These are phyloP conservation scores for Endomychus coccineus DNA, from an alignment of 2,888 invertebrate genomes.

Conservation along the genomic window DNA sequence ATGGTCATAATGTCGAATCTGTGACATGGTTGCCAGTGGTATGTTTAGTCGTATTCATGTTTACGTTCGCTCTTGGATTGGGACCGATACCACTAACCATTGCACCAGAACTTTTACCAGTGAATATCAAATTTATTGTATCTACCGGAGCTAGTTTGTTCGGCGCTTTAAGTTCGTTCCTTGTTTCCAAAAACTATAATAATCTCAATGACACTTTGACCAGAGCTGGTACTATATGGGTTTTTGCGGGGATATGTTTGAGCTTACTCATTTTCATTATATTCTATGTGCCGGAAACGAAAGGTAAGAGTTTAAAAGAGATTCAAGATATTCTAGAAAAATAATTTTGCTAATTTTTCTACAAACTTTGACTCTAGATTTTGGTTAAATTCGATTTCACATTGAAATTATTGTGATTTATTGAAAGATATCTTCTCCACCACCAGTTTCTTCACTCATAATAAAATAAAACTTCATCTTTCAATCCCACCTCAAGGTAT, in stretches of 20 bases:
- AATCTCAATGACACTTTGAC: slow-evolving; percentile 53
- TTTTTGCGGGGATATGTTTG: slow-evolving; percentile 56
- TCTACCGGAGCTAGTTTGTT: slow-evolving; percentile 67
- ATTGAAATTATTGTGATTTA: too few relatives aligned
- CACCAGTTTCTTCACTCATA: too few relatives aligned
- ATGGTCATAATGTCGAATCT: slow-evolving; percentile 45
- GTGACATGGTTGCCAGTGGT: slow-evolving; percentile 67
- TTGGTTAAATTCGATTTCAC: too few relatives aligned
- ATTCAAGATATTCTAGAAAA: slow-evolving; percentile 42
- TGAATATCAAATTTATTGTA: slow-evolving; percentile 65
- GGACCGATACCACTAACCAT: slow-evolving; percentile 76
- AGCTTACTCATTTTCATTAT: slow-evolving; percentile 62
- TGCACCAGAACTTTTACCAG: slow-evolving; percentile 72
- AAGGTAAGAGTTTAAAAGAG: slow-evolving; percentile 72
- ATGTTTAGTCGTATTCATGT: slow-evolving; percentile 63
- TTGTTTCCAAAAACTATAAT: slow-evolving; percentile 69
- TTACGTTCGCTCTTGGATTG: slow-evolving; percentile 44
- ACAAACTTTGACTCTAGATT: too few relatives aligned
- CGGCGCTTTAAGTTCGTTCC: slow-evolving; percentile 67
- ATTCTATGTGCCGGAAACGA: slow-evolving; percentile 74
- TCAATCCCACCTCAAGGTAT: too few relatives aligned
- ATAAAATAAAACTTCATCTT: too few relatives aligned
- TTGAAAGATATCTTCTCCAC: too few relatives aligned
- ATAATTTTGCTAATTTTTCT: too few relatives aligned
- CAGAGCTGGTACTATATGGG: slow-evolving; percentile 60